These are phyloP conservation scores for Sus cebifrons DNA, from an alignment of 2,797 vertebrate species.

Conservation along the genomic window DNA sequence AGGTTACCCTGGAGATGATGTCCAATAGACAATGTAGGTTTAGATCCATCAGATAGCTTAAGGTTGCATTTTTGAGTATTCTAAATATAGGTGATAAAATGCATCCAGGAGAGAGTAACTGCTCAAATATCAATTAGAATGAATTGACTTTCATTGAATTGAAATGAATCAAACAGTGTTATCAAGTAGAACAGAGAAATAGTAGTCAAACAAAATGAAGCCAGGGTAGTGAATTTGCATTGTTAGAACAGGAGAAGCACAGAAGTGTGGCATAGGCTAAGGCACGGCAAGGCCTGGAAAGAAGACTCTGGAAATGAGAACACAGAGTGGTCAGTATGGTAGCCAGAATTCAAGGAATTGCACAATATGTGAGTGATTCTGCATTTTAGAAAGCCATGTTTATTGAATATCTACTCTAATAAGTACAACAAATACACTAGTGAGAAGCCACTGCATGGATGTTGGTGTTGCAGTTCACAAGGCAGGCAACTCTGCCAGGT, in stretches of 20 bases:
- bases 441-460: background rate
- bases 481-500: background rate
- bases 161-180: background rate
- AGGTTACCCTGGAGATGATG: background rate
- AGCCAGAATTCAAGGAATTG: background rate
- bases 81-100: background rate
- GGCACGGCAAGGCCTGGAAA: background rate
- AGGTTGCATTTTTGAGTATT: conserved; percentile 2
- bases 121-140: conserved; percentile 43
- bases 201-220: background rate
- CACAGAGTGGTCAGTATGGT: background rate
- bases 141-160: background rate
- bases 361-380: background rate
- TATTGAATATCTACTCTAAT: background rate
- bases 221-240: background rate
- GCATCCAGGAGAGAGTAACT: background rate
- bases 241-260: background rate
- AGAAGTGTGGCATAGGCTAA: background rate
- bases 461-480: background rate
- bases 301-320: background rate
- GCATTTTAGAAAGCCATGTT: background rate
- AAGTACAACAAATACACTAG: background rate
- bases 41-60: background rate
- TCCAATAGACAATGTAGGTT: background rate
- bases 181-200: conserved; percentile 10